Base-by-base conservation (phyloP, 2,888 invertebrate genomes). In the Diabrotica balteata region DNA sequence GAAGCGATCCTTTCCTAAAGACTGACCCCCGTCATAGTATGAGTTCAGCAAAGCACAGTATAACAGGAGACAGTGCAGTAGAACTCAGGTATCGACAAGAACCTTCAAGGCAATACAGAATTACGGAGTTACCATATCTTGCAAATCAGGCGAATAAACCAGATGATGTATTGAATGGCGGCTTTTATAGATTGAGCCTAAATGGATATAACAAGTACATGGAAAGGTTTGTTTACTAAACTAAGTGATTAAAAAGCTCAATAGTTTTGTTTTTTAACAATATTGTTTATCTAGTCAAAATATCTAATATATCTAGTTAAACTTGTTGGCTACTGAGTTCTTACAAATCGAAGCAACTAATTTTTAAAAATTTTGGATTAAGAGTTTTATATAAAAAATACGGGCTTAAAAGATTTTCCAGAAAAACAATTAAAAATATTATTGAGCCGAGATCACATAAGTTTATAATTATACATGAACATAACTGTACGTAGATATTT, bases 141-240 rank as follows among this genome's bases (percentile, higher is more conserved):
- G 76, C 77, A 8, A 74, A 76, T 62, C 69, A 71, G 46, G 74
- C 74, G 63, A 60, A 73, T 17, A 75, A 77, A 66, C 75, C 78
- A 44, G 85, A 85, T 68, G 83, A 83, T 61, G 59, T 72, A 62
- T 69, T 82, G 69, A 75, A 79, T 45, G 75, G 80, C 5, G 79
- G 79, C 42, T 75, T 82, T 67, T 83, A 81, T 69, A 76, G 80
- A 63, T 73, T 84, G 11, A 82, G 81, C 67, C 67, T 83, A 58
- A 81, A 81, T 73, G 83, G 81, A 8, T 83, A 81, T 68, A 80
- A 77, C 66, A 78, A 78, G 59, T 83, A 83, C 68, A 79, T 82
- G 74, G 82, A 83, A 70, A 79, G 82, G 81, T 81, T 59, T 47
- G 59, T 59, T 8, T 47, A 32, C 32, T 47, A 9, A 54, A 22